A percentile compares a stretch with the other conserved stretches of the same genome.
phyloP scores from a whole-genome alignment of 2,113 vertebrate species.

The Sitta europaea region DNA sequence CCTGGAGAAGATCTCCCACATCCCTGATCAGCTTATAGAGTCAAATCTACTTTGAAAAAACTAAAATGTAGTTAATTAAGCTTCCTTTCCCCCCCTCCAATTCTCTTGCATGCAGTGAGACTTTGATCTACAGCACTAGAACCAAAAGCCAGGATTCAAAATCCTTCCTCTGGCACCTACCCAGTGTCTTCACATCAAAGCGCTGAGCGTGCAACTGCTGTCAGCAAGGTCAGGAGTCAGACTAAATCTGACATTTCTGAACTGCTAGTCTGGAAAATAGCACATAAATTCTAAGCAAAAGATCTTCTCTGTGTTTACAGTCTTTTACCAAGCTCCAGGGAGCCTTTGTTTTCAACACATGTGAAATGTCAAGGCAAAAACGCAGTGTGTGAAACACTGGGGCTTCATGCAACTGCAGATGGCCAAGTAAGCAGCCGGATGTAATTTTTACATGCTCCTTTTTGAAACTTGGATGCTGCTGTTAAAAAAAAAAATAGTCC shows the following conservation, averaged over 20 bases:
- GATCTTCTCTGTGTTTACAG: background rate
- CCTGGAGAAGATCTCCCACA: accelerated
- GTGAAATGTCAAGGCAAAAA: background rate
- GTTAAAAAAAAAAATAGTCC: background rate
- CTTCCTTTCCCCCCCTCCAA: background rate
- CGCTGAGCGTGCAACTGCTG: accelerated
- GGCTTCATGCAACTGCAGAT: background rate
- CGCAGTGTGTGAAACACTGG: background rate
- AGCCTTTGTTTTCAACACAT: background rate
- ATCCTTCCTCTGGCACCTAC: background rate
- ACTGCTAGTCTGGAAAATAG: background rate
- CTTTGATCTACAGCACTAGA: background rate
- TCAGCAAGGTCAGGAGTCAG: background rate
- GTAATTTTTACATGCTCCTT: background rate
- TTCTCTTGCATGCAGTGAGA: background rate
- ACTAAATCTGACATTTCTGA: background rate
- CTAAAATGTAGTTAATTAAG: background rate
- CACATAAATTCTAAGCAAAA: background rate
- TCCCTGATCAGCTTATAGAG: background rate
- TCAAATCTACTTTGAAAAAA: background rate
- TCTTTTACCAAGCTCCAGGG: background rate
- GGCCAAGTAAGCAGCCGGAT: background rate
- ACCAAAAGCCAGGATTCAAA: background rate
- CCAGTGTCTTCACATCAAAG: background rate
- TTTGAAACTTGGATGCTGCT: background rate